These are phyloP conservation scores for Apotomis capreana DNA, from an alignment of 2,888 invertebrate species.

Conservation along the genomic window DNA sequence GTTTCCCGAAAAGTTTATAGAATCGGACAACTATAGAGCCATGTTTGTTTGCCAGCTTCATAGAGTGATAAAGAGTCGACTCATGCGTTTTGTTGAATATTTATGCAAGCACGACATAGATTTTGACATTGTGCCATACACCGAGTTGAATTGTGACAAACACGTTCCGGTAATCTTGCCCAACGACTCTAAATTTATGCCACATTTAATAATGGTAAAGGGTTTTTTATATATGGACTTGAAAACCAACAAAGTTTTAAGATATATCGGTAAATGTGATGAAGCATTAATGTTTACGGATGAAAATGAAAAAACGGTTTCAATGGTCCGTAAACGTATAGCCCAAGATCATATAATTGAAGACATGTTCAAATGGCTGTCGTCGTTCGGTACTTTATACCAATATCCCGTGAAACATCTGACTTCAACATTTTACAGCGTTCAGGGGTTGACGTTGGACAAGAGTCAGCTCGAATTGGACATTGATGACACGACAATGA, in stretches of 20 bases:
- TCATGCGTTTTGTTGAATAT: too few species aligned
- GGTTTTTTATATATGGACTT: neutral
- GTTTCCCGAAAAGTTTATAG: too few species aligned
- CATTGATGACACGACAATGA: neutral
- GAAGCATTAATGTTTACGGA: neutral
- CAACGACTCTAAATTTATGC: neutral
- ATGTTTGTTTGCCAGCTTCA: too few species aligned
- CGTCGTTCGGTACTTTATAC: neutral
- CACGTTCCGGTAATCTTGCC: neutral
- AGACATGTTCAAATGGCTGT: neutral
- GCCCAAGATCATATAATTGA: neutral
- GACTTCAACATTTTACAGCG: neutral
- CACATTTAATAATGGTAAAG: neutral
- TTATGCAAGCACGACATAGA: neutral
- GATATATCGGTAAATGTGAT: neutral
- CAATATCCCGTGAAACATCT: neutral
- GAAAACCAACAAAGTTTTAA: neutral
- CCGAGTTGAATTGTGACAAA: neutral
- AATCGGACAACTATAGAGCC: too few species aligned
- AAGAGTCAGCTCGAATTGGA: neutral
- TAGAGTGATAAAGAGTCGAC: too few species aligned
- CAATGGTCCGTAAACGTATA: neutral
- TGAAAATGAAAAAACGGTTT: neutral
- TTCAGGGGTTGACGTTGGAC: neutral
- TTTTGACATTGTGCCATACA: neutral